Conservation (phyloP, 2,113 vertebrate genomes). For the Poeciliopsis prolifica region DNA sequence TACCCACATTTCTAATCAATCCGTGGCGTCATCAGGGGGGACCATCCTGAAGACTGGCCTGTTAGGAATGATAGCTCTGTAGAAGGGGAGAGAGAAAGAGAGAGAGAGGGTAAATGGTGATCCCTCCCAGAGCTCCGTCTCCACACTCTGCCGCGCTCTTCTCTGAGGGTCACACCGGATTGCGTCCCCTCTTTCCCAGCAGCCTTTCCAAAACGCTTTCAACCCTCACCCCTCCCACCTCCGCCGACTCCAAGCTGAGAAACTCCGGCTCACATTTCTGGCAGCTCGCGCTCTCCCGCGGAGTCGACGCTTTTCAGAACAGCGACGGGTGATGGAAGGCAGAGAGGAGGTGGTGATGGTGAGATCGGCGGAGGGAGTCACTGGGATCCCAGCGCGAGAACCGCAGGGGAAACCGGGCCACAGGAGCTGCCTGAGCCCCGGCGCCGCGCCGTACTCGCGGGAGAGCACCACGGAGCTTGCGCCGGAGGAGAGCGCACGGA, state of each 20-base stretch:
- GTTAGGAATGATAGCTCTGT: conserved; percentile 97
- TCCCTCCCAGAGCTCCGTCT: conserved; percentile 93
- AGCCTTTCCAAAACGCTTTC: conserved; percentile 55
- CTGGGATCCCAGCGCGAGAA: conserved; percentile 82
- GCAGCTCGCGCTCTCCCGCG: conserved; percentile 41
- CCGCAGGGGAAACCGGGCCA: conserved; percentile 85
- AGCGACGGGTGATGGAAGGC: conserved; percentile 86
- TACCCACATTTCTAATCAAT: conserved; percentile 89
- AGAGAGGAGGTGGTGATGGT: conserved; percentile 91
- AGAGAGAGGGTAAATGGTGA: conserved; percentile 93
- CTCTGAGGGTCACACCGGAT: conserved; percentile 90
- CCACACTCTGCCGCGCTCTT: conserved; percentile 85
- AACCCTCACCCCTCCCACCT: conserved; percentile 16
- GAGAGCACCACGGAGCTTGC: conserved; percentile 76
- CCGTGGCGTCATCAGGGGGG: conserved; percentile 93
- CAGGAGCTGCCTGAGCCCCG: conserved; percentile 86
- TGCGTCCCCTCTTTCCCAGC: conserved; percentile 63
- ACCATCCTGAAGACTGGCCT: conserved; percentile 93
- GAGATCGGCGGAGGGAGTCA: conserved; percentile 88
- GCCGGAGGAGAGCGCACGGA: conserved; percentile 80
- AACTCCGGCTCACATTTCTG: conserved; percentile 37
- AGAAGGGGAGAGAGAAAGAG: conserved; percentile 89
- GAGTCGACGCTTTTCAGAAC: conserved; percentile 36
- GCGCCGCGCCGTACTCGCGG: conserved; percentile 80
- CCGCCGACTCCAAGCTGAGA: conserved; percentile 51